phyloP scores from a whole-genome alignment of 30 jellyfish, hydroid and myxozoan genomes.

The Sanderia malayensis region DNA sequence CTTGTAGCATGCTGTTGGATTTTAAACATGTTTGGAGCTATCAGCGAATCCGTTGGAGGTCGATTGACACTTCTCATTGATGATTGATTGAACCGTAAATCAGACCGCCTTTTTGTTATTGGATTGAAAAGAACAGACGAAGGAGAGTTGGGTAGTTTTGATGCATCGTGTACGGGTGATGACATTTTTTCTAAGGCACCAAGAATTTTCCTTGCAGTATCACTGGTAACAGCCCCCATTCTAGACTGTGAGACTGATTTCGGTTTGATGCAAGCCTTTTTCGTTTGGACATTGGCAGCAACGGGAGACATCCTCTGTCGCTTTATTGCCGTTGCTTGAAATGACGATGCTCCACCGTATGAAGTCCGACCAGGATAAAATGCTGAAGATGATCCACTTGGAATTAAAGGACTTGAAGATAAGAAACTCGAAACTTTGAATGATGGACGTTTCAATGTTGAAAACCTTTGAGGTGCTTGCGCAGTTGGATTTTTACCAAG shows the following conservation, averaged over 20 bases:
- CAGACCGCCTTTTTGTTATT: slow-evolving; percentile 22
- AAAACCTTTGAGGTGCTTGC: slow-evolving; percentile 45
- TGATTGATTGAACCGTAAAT: slow-evolving; percentile 1
- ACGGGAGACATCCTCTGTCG: slow-evolving; percentile 89
- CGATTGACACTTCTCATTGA: slow-evolving; percentile 4
- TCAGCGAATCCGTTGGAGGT: slow-evolving; percentile 32
- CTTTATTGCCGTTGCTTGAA: slow-evolving; percentile 49
- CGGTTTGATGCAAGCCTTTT: slow-evolving; percentile 72
- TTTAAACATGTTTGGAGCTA: slow-evolving; percentile 10
- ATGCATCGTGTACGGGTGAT: slow-evolving; percentile 89
- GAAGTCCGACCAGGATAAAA: slow-evolving; percentile 88
- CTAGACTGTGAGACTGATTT: slow-evolving; percentile 47
- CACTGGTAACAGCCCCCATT: slow-evolving; percentile 85
- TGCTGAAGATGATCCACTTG: slow-evolving; percentile 70
- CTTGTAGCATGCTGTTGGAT: slow-evolving; percentile 26
- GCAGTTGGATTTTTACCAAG: slow-evolving; percentile 32
- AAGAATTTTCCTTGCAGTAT: slow-evolving; percentile 86
- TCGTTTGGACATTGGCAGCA: slow-evolving; percentile 59
- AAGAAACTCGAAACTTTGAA: slow-evolving; percentile 89
- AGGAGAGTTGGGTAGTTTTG: slow-evolving; percentile 68
- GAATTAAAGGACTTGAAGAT: slow-evolving; percentile 62
- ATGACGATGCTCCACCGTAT: slow-evolving; percentile 93
- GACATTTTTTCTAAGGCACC: slow-evolving; percentile 83
- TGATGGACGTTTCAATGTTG: slow-evolving; percentile 58
- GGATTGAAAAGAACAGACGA: slow-evolving; percentile 44